Evolutionary conservation across 92 coral and sea anemone genomes (phyloP).

Genomic region (Porites evermanni): DNA sequence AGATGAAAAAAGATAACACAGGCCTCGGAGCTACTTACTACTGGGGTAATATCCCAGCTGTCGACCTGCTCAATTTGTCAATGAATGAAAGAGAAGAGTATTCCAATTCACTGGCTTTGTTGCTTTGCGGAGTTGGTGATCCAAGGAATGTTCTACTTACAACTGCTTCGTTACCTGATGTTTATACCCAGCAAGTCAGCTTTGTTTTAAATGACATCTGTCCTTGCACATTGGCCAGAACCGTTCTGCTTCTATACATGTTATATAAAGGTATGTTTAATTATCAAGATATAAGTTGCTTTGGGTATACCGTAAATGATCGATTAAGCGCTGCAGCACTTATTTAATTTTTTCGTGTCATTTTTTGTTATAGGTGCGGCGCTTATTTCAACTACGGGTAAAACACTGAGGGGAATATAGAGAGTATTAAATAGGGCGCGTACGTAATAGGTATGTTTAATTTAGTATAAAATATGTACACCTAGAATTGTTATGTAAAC

Average conservation of each 20-base stretch:
- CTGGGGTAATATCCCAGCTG: constrained; percentile 83
- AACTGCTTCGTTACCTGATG: constrained; percentile 56
- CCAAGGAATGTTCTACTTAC: constrained; percentile 67
- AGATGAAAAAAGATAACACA: background rate
- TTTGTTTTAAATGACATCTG: constrained; percentile 75
- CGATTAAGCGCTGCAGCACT: no score
- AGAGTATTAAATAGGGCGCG: no score
- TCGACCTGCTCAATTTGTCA: constrained; percentile 68
- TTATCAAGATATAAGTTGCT: no score
- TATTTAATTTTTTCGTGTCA: no score
- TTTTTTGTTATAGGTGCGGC: no score
- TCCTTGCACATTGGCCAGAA: constrained; percentile 73
- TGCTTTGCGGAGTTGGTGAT: constrained; percentile 19
- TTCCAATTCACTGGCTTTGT: constrained; percentile 7
- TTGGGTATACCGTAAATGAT: no score
- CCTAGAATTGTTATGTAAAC: no score
- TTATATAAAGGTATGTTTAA: constrained; percentile 52
- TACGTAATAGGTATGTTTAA: no score
- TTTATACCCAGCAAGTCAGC: constrained; percentile 53
- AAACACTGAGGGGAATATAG: no score
- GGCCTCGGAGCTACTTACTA: constrained; percentile 40
- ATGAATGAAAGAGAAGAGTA: constrained; percentile 74
- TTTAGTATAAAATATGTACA: no score
- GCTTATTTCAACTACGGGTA: no score
- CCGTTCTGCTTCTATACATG: constrained; percentile 76